Base-by-base conservation (phyloP, 2,113 vertebrate species). In the Anser cygnoides region DNA sequence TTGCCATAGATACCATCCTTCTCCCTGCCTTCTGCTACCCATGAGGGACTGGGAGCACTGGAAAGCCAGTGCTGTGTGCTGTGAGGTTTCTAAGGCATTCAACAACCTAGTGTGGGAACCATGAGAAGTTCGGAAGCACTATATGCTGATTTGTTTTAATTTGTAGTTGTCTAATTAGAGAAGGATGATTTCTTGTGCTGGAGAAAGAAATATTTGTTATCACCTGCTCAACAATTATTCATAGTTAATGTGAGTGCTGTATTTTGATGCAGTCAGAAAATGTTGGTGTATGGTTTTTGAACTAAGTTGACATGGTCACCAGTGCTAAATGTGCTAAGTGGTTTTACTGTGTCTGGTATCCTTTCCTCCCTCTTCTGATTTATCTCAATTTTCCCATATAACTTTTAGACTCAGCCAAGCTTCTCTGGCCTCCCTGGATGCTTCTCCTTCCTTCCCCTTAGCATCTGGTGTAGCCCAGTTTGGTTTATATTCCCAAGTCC, bases 21-120 rank as follows among this genome's bases (percentile, higher is more conserved):
- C 84, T 74, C 52, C 18, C 74, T 63, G 25, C 29, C 39, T 82
- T 7, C 10, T 21, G 41, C 18, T 49, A 28, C 18, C 57, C 12
- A 6, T 1, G 1, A 4, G 59, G 52, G 46, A 31, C 72, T 44
- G 20, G 19, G 33, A 84, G 6, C 20, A 13, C 54, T 50, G 21
- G 28, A 50, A 63, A 75, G 26, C 13, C 59, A 29, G n/a, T n/a
- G n/a, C n/a, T n/a, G n/a, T 65, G 20, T 77, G 54, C 35, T 54
- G 1, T 15, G 25, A 28, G 28, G 6, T 84, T 74, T 67, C n/a
- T 39, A 23, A 54, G 18, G 10, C 28, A 14, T 62, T 72, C 71
- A 37, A 6, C 68, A 54, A 5, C 7, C 43, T 13, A 11, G 0
- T 14, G 37, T 74, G 28, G 23, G 39, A 81, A 12, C 11, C 1